phyloP scores from a whole-genome alignment of 2,888 invertebrate species.

The Ganaspis brasiliensis region DNA sequence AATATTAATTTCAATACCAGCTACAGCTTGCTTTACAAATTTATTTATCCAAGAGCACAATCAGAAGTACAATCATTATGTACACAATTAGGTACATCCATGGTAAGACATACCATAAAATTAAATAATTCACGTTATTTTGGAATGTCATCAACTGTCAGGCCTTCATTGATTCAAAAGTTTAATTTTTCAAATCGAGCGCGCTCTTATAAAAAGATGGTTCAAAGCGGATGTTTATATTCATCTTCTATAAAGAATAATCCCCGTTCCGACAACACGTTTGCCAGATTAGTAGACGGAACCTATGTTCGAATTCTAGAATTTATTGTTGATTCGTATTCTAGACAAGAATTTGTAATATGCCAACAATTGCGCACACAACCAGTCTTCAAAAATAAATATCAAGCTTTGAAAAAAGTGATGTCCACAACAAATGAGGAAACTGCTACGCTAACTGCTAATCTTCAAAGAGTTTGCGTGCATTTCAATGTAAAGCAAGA shows the following conservation, averaged over 20 bases:
- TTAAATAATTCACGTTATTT: background rate
- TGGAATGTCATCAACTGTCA: background rate
- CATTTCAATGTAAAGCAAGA: background rate
- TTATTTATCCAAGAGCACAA: conserved; percentile 1
- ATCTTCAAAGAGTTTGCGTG: conserved; percentile 19
- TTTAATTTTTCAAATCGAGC: background rate
- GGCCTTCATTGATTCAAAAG: background rate
- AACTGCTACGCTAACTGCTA: background rate
- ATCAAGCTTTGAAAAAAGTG: background rate
- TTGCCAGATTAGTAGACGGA: conserved; percentile 22
- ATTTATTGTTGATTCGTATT: background rate
- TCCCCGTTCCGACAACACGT: background rate
- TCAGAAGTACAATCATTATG: background rate
- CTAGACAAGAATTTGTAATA: background rate
- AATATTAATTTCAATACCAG: background rate
- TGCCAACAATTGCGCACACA: background rate
- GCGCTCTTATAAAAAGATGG: conserved; percentile 9
- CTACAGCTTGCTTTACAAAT: background rate
- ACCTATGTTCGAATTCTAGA: background rate
- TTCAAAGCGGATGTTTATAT: background rate
- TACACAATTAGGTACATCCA: background rate
- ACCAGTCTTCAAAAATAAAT: background rate
- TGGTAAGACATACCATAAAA: background rate
- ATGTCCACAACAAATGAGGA: background rate
- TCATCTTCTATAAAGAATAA: background rate